Conservation (phyloP, 2,113 vertebrate genomes). For the Synodontis membranacea region DNA sequence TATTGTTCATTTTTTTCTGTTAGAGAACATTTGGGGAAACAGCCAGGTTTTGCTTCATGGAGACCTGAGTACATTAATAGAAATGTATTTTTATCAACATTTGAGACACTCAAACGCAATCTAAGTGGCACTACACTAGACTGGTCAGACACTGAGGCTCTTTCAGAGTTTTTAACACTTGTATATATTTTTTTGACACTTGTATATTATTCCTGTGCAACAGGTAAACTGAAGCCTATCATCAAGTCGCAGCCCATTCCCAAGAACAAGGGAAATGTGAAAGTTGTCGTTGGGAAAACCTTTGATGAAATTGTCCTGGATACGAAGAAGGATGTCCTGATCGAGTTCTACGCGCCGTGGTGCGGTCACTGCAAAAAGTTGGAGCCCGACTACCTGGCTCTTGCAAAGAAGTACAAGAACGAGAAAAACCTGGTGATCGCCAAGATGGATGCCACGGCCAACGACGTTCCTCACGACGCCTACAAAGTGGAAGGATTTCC, state of each 20-base stretch:
- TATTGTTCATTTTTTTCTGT: not conserved
- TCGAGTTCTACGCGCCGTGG: constrained; percentile 97
- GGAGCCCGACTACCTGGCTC: constrained; percentile 83
- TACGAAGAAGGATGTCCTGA: constrained; percentile 86
- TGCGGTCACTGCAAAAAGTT: constrained; percentile 96
- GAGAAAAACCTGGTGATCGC: constrained; percentile 90
- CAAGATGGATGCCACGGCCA: constrained; percentile 95
- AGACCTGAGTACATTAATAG: not conserved
- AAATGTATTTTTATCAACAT: not conserved
- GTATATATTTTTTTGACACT: not conserved
- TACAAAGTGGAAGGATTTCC: constrained; percentile 94
- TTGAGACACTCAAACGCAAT: not conserved
- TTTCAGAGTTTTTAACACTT: not conserved
- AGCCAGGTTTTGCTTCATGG: not conserved
- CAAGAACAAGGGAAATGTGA: constrained; percentile 93
- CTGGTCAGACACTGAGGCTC: not conserved
- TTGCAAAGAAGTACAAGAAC: constrained; percentile 91
- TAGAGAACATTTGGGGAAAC: not conserved
- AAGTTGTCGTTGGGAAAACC: constrained; percentile 91
- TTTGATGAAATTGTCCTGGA: constrained; percentile 93
- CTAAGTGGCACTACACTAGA: not conserved
- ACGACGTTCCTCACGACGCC: constrained; percentile 79
- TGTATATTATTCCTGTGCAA: constrained; percentile 13
- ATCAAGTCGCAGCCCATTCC: constrained; percentile 91
- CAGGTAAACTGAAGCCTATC: constrained; percentile 90